These are phyloP conservation scores for Hoplodrina blanda DNA, from an alignment of 2,888 invertebrate species.

Conservation along the genomic window DNA sequence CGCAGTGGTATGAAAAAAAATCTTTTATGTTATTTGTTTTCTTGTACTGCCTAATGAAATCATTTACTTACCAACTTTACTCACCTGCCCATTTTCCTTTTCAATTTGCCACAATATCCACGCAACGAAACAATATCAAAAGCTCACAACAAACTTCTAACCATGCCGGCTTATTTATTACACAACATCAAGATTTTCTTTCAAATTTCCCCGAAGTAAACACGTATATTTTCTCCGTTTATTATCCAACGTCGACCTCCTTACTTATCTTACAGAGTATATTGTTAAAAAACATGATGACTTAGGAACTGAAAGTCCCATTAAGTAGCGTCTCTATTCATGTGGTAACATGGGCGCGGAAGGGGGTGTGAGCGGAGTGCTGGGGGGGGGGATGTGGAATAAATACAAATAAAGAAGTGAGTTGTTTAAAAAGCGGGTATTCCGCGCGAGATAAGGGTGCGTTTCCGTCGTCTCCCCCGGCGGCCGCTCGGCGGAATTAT, in stretches of 20 bases:
- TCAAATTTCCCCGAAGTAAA: slow-evolving; percentile 79
- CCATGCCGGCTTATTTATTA: slow-evolving; percentile 79
- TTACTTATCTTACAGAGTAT: slow-evolving; percentile 84
- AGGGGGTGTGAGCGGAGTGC: slow-evolving; percentile 68
- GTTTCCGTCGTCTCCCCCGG: slow-evolving; percentile 86
- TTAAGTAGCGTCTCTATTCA: slow-evolving; percentile 90
- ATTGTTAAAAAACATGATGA: slow-evolving; percentile 90
- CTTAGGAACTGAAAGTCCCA: slow-evolving; percentile 90
- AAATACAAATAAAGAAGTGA: slow-evolving; percentile 90
- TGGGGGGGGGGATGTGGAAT: slow-evolving; percentile 73
- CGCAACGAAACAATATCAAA: slow-evolving; percentile 68
- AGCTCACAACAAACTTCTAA: slow-evolving; percentile 71
- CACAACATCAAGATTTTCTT: slow-evolving; percentile 83
- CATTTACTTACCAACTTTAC: slow-evolving; percentile 35
- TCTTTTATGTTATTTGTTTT: not conserved
- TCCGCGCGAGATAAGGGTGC: slow-evolving; percentile 88
- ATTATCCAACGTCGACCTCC: slow-evolving; percentile 87
- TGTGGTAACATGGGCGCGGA: slow-evolving; percentile 84
- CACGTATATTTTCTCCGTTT: slow-evolving; percentile 86
- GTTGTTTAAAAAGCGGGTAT: slow-evolving; percentile 91
- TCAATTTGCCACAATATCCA: slow-evolving; percentile 69
- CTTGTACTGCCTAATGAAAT: slow-evolving; percentile 22
- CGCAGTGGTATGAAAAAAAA: too few species aligned
- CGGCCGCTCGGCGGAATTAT: slow-evolving; percentile 86
- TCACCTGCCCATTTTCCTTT: slow-evolving; percentile 60